phyloP scores from a whole-genome alignment of 2,797 vertebrate species.

The Chaetophractus vellerosus region DNA sequence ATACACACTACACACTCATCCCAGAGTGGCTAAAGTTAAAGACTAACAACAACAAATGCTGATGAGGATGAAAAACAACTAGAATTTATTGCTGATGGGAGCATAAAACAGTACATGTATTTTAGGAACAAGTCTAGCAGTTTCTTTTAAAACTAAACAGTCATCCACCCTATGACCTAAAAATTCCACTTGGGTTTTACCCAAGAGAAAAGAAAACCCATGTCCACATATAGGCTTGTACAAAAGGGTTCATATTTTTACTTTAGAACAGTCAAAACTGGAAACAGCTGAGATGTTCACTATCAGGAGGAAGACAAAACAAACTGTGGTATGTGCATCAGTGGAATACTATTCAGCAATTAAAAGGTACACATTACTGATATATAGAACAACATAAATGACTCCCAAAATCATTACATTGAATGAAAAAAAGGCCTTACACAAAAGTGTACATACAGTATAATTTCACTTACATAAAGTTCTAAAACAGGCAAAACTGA shows the following conservation, averaged over 20 bases:
- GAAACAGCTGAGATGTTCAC: neutral
- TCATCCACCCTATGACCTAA: neutral
- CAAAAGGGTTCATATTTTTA: neutral
- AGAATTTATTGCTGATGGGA: neutral
- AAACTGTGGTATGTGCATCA: neutral
- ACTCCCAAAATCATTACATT: slow-evolving; percentile 29
- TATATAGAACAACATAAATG: neutral
- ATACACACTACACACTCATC: neutral
- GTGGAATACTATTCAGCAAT: neutral
- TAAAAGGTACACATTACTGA: slow-evolving; percentile 37
- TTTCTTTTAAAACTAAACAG: slow-evolving; percentile 32
- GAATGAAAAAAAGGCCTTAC: neutral
- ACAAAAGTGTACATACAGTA: neutral
- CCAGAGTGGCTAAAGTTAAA: neutral
- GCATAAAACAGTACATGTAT: neutral
- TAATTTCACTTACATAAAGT: neutral
- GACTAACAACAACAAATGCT: neutral
- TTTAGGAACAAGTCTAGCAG: neutral
- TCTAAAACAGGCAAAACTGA: neutral
- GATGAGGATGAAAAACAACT: neutral
- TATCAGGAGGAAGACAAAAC: neutral
- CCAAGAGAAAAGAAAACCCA: neutral
- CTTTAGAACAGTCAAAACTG: neutral
- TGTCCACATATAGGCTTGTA: neutral
- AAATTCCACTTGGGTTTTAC: neutral